Percentiles rank a stretch among this genome's conserved stretches.
phyloP scores from a whole-genome alignment of 1,140 invertebrate genomes.

The Armadillidium nasatum region DNA sequence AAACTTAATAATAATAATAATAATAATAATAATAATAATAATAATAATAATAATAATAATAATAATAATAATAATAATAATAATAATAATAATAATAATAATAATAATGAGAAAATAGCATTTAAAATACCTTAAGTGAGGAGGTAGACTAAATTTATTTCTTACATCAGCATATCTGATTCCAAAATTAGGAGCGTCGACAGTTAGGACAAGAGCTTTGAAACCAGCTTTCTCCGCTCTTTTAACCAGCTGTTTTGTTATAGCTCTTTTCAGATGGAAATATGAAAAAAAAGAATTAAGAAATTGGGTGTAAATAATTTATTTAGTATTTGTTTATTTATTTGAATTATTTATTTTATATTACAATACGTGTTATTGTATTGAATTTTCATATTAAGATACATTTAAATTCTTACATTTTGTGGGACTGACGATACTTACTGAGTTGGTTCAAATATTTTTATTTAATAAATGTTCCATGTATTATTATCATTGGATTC shows the following conservation, averaged over 20 bases:
- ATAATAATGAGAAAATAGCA: neutral
- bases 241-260: slow-evolving; percentile 67
- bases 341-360: neutral
- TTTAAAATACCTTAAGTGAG: slow-evolving; percentile 61
- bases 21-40: too few relatives aligned
- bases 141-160: slow-evolving; percentile 79
- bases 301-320: neutral
- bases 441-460: too few relatives aligned
- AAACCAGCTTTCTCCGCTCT: slow-evolving; percentile 80
- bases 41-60: too few relatives aligned
- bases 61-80: neutral
- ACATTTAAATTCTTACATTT: too few relatives aligned
- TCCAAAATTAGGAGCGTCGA: slow-evolving; percentile 83
- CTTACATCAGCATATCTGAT: slow-evolving; percentile 68
- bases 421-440: neutral
- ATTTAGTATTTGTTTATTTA: neutral
- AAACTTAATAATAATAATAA: too few relatives aligned
- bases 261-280: slow-evolving; percentile 52
- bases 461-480: too few relatives aligned
- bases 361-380: neutral
- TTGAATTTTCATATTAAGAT: neutral
- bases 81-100: neutral
- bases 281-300: neutral
- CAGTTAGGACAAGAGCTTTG: slow-evolving; percentile 83
- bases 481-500: too few relatives aligned